Conservation (phyloP, 2,888 invertebrate genomes). For the Ormyrus thymus region DNA sequence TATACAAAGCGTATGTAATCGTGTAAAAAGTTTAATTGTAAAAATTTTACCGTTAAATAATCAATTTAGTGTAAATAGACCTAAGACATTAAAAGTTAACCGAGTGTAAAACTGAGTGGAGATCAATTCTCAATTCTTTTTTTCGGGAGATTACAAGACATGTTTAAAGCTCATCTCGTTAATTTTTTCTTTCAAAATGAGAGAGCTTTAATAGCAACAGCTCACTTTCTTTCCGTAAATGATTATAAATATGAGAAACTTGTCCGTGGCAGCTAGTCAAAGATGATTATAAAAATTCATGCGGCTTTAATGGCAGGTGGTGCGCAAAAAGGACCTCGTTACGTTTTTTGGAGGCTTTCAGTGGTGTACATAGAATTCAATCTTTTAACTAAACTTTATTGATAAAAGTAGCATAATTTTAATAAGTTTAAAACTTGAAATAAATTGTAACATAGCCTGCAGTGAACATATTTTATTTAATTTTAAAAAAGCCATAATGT, state of each 20-base stretch:
- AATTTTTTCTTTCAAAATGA: conserved; percentile 24
- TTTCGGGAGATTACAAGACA: not conserved
- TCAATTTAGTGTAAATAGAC: conserved; percentile 61
- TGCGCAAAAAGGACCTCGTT: conserved; percentile 44
- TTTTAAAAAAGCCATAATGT: not conserved
- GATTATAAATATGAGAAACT: conserved; percentile 19
- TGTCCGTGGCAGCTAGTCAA: conserved; percentile 64
- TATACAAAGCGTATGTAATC: conserved; percentile 14
- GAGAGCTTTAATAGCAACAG: not conserved
- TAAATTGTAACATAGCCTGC: conserved; percentile 9
- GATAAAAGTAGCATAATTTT: conserved; percentile 23
- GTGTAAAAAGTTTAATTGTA: conserved; percentile 49
- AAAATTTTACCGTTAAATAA: conserved; percentile 47
- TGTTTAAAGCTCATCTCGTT: conserved; percentile 8
- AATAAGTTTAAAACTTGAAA: conserved; percentile 35
- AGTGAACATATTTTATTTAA: conserved; percentile 20
- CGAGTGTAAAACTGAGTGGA: conserved; percentile 4
- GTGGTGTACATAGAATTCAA: conserved; percentile 22
- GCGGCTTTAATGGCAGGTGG: conserved; percentile 50
- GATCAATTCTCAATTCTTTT: conserved; percentile 26
- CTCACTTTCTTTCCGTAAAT: conserved; percentile 10
- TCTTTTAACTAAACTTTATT: conserved; percentile 8
- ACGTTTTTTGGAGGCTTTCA: conserved; percentile 44
- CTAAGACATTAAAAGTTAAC: conserved; percentile 58
- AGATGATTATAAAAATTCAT: conserved; percentile 33